Base-by-base conservation (phyloP, 2,113 vertebrate species). In the Apteryx mantelli region DNA sequence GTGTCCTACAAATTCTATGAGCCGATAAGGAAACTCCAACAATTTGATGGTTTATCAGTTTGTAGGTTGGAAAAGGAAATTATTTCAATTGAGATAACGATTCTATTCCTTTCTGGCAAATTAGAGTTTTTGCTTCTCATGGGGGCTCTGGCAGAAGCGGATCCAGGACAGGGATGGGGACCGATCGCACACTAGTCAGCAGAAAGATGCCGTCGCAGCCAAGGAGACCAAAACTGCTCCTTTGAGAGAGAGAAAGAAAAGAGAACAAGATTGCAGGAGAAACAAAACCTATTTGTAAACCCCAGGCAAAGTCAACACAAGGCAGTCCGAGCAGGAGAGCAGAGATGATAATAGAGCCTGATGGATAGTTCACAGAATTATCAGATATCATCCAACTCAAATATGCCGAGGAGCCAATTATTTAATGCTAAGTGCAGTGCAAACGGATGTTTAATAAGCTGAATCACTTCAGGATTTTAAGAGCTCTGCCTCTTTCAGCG, bases 11-110 rank as follows among this genome's bases (percentile, higher is more conserved):
- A 95, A 95, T 82, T 96, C 92, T 30, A 32, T 3, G 32, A 65
- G 32, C 66, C 0, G 4, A 85, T 91, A 96, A 97, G 96, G n/a
- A 88, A 96, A 90, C 93, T 63, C 84, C 91, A 92, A 83, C 96
- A 91, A 74, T 74, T 78, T 44, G 90, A 95, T 75, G 82, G 76
- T 96, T 98, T 96, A 97, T 97, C 93, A 30, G 86, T 56, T 61
- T 80, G 25, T 84, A 93, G 86, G 94, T 22, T 80, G 93, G 91
- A 58, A 95, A 90, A 93, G 91, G 95, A 95, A 97, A 97, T 89
- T 88, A 96, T 95, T 97, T 96, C 95, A 84, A 70, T 91, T 9
- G 5, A 97, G 97, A 96, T 97, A 97, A 98, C 50, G 44, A 56
- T 97, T 97, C 95, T 76, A 40, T 94, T 95, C 95, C 95, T 97